Evolutionary conservation across 2,797 vertebrate genomes (phyloP), one percentile per base, ranked within the genome.

Genomic region (Macroramphosus scolopax): DNA sequence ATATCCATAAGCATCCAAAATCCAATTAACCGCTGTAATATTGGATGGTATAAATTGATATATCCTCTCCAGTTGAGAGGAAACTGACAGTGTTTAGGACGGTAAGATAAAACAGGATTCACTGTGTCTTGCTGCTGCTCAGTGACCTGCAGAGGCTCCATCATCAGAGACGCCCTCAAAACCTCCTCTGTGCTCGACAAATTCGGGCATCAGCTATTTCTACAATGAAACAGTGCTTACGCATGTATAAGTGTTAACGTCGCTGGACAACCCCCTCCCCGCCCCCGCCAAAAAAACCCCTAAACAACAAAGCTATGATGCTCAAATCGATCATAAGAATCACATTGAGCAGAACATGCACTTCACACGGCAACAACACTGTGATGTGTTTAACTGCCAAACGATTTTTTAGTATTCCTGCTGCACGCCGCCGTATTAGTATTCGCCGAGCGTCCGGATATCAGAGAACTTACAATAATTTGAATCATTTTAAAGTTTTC

Each of bases 201-300:
- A 18, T 54, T 56, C n/a, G n/a, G n/a, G n/a, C n/a, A n/a, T n/a
- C n/a, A n/a, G n/a, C n/a, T n/a, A n/a, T n/a, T n/a, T n/a, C n/a
- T n/a, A n/a, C n/a, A n/a, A n/a, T n/a, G n/a, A n/a, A n/a, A n/a
- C n/a, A n/a, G n/a, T n/a, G n/a, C n/a, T n/a, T n/a, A n/a, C n/a
- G n/a, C n/a, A n/a, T n/a, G n/a, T n/a, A n/a, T 59, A 61, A 30
- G 49, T 44, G 55, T 54, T 37, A 48, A 59, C 28, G 17, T 33
- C 47, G 39, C n/a, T n/a, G n/a, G n/a, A n/a, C n/a, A n/a, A n/a
- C n/a, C n/a, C n/a, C n/a, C n/a, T n/a, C n/a, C n/a, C n/a, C n/a
- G n/a, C n/a, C n/a, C n/a, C n/a, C n/a, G n/a, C n/a, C n/a, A 44
- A 41, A 14, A 33, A 49, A 63, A 71, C 58, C 6, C 20, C 17